A percentile compares a stretch with the other conserved stretches of the same genome.
phyloP scores from a whole-genome alignment of 2,888 invertebrate genomes.

The Andricus quercusramuli region DNA sequence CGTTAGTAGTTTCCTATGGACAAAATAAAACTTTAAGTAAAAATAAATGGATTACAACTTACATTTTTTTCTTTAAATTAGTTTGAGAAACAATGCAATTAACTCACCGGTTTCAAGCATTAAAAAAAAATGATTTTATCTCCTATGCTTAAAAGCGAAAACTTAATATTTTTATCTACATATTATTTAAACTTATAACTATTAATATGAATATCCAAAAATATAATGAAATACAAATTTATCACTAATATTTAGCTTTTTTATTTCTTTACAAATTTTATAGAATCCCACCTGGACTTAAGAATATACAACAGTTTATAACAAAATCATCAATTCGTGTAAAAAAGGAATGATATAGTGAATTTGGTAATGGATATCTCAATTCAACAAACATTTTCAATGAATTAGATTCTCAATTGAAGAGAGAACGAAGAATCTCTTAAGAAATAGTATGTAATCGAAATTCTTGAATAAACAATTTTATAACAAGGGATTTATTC shows the following conservation, averaged over 20 bases:
- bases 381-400: neutral
- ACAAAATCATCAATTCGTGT: neutral
- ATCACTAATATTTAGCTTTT: neutral
- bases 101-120: neutral
- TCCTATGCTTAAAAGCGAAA: neutral
- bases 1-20: constrained; percentile 89
- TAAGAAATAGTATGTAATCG: neutral
- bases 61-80: too few relatives aligned
- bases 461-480: too few relatives aligned
- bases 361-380: neutral
- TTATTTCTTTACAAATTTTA: neutral
- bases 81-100: neutral
- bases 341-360: neutral
- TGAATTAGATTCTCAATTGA: neutral
- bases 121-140: neutral
- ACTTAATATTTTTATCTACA: neutral
- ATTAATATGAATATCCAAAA: too few relatives aligned
- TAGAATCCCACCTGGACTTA: neutral
- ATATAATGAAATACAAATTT: neutral
- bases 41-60: too few relatives aligned
- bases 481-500: neutral
- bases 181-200: too few relatives aligned
- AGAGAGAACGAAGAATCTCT: neutral
- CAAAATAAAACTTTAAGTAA: constrained; percentile 70
- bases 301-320: neutral